Evolutionary conservation across 23 tunicate genomes (phyloP).

Genomic region (Aplidium turbinatum): DNA sequence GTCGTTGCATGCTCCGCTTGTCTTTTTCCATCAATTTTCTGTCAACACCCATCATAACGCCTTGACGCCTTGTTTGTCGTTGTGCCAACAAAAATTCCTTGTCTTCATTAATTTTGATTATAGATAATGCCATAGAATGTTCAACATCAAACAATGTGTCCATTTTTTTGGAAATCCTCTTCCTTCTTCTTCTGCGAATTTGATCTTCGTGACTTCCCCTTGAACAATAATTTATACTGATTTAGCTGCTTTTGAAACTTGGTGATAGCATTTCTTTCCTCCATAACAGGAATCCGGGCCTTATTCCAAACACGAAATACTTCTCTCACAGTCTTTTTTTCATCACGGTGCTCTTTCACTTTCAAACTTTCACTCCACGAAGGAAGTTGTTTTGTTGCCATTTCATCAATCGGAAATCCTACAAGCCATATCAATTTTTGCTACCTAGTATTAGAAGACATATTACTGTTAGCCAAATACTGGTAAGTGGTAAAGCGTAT

Average conservation of each 20-base stretch:
- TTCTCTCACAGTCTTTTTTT: constrained; percentile 5
- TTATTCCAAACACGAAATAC: constrained; percentile 2
- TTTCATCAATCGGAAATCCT: too few relatives aligned
- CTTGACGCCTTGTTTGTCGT: constrained; percentile 7
- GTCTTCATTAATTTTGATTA: constrained; percentile 7
- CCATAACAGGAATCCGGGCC: constrained; percentile 18
- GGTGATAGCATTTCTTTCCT: constrained; percentile 18
- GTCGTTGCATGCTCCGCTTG: background rate
- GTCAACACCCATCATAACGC: background rate
- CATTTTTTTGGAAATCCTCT: constrained; percentile 6
- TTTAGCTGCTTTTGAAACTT: constrained; percentile 12
- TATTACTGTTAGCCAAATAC: too few relatives aligned
- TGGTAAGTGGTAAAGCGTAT: too few relatives aligned
- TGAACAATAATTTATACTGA: background rate
- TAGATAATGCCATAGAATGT: constrained; percentile 2
- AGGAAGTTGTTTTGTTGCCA: too few relatives aligned
- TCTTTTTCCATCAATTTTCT: background rate
- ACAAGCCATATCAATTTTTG: too few relatives aligned
- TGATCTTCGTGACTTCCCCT: constrained; percentile 6
- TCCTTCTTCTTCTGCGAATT: background rate
- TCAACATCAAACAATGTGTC: constrained; percentile 18
- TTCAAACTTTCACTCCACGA: too few relatives aligned
- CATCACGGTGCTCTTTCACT: too few relatives aligned
- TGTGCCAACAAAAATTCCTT: constrained; percentile 11
- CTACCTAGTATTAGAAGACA: too few relatives aligned